These are phyloP conservation scores for Lasioglossum baleicum DNA, from an alignment of 1,140 invertebrate genomes.

Conservation along the genomic window DNA sequence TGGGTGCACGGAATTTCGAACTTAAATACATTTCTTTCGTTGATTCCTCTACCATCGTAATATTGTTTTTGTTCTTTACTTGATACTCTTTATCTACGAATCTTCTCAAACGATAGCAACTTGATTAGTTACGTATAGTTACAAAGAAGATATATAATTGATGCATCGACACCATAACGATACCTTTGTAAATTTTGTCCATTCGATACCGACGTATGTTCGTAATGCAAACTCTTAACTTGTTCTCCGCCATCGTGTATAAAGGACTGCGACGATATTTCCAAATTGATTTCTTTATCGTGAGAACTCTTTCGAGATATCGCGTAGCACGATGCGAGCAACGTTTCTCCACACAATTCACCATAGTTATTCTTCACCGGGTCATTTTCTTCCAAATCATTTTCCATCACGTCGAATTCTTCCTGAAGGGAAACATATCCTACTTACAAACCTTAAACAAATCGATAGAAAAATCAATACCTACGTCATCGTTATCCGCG, in stretches of 20 bases:
- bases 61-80: slow-evolving; percentile 19
- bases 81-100: background rate
- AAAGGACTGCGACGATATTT: background rate
- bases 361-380: slow-evolving; percentile 65
- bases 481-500: slow-evolving; percentile 69
- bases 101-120: slow-evolving; percentile 9
- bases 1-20: background rate
- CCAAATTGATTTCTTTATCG: slow-evolving; percentile 13
- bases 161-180: background rate
- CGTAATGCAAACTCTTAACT: slow-evolving; percentile 11
- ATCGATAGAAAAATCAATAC: slow-evolving; percentile 8
- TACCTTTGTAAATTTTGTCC: slow-evolving; percentile 36
- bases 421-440: slow-evolving; percentile 50
- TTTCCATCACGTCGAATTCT: slow-evolving; percentile 70
- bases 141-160: background rate
- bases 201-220: slow-evolving; percentile 1
- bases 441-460: background rate
- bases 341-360: slow-evolving; percentile 70
- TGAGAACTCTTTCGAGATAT: slow-evolving; percentile 25
- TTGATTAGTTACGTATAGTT: background rate
- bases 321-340: slow-evolving; percentile 67
- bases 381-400: slow-evolving; percentile 72
- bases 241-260: slow-evolving; percentile 21
- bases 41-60: slow-evolving; percentile 1
- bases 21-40: slow-evolving; percentile 23